A percentile compares a stretch with the other conserved stretches of the same genome.
These are phyloP conservation scores for Thymelicus sylvestris DNA, from an alignment of 2,888 invertebrate genomes.

Conservation along the genomic window DNA sequence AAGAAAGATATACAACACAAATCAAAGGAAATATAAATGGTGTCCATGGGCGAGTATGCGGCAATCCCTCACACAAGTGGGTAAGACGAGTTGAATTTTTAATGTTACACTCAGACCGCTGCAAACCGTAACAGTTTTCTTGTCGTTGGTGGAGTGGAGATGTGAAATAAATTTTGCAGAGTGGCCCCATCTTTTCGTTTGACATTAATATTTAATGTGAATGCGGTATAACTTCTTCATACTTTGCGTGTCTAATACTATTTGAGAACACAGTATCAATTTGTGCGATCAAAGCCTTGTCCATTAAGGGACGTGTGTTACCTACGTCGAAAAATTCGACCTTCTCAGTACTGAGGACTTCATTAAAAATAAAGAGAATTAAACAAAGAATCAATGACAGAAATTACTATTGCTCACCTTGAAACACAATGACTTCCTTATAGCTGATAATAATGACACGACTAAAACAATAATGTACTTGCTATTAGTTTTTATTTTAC, in stretches of 20 bases:
- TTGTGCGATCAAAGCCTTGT: slow-evolving; percentile 7
- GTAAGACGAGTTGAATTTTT: slow-evolving; percentile 83
- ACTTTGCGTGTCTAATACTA: slow-evolving; percentile 77
- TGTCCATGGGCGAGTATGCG: slow-evolving; percentile 82
- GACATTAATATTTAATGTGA: slow-evolving; percentile 82
- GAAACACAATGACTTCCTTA: slow-evolving; percentile 78
- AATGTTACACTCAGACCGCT: slow-evolving; percentile 85
- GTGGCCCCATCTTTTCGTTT: slow-evolving; percentile 85
- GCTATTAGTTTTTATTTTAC: slow-evolving; percentile 81
- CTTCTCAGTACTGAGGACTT: slow-evolving; percentile 16
- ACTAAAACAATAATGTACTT: slow-evolving; percentile 79
- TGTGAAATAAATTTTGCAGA: slow-evolving; percentile 85
- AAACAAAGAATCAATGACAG: slow-evolving; percentile 43
- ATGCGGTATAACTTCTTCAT: slow-evolving; percentile 75
- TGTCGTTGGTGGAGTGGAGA: slow-evolving; percentile 83
- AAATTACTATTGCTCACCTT: slow-evolving; percentile 71
- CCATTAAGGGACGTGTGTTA: slow-evolving; percentile 26
- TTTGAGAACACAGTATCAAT: slow-evolving; percentile 65
- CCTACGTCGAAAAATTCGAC: slow-evolving; percentile 9
- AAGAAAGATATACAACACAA: slow-evolving; percentile 53
- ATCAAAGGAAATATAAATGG: slow-evolving; percentile 83
- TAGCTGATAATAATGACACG: slow-evolving; percentile 76
- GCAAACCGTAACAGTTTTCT: slow-evolving; percentile 85
- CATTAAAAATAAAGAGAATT: slow-evolving; percentile 37
- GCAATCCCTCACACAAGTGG: slow-evolving; percentile 85